These are phyloP conservation scores for Ametastegia equiseti DNA, from an alignment of 2,888 invertebrate genomes.

Conservation along the genomic window DNA sequence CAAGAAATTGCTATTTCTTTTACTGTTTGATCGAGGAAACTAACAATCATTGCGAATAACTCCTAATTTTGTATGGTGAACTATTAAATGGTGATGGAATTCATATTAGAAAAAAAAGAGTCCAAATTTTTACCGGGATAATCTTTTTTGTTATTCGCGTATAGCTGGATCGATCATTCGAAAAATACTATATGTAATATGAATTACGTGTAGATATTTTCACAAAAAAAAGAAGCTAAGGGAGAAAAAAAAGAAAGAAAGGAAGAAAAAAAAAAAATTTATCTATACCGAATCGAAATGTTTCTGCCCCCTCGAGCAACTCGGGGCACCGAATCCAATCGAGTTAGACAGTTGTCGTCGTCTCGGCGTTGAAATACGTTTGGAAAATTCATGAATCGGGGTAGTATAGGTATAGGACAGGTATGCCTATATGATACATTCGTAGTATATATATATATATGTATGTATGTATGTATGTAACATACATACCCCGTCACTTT, in stretches of 20 bases:
- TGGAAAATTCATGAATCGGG: constrained; percentile 39
- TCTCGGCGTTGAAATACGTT: constrained; percentile 6
- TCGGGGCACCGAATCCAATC: not conserved
- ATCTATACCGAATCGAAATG: not conserved
- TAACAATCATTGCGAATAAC: too few relatives aligned
- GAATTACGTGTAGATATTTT: too few relatives aligned
- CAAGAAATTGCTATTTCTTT: too few relatives aligned
- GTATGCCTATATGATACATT: too few relatives aligned
- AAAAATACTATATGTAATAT: too few relatives aligned
- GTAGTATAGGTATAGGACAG: not conserved
- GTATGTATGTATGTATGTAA: not conserved
- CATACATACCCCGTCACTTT: not conserved
- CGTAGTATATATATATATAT: not conserved
- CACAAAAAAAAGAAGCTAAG: not conserved
- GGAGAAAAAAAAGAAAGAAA: not conserved
- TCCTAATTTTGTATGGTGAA: too few relatives aligned
- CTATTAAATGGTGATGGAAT: too few relatives aligned
- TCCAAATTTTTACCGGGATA: too few relatives aligned
- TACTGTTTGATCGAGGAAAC: too few relatives aligned
- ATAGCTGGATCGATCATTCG: too few relatives aligned
- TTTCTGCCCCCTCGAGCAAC: not conserved
- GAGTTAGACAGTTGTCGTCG: constrained; percentile 14
- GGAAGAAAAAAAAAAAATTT: not conserved
- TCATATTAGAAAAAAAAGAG: too few relatives aligned
- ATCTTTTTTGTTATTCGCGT: too few relatives aligned